Conservation (phyloP, 92 coral and sea anemone species). For the Galaxea fascicularis region DNA sequence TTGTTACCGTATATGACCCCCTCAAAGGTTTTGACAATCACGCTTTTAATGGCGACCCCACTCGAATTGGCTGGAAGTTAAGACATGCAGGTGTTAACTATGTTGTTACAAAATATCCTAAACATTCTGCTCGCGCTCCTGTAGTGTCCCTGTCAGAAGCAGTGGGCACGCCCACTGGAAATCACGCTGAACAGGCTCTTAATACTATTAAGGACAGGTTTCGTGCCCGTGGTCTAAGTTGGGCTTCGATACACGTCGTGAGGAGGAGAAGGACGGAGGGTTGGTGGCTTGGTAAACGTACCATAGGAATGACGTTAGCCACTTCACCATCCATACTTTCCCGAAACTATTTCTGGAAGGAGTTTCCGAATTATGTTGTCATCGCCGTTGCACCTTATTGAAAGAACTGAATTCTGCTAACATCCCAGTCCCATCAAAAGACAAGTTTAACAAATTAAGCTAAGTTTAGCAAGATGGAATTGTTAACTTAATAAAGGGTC, state of each 20-base stretch:
- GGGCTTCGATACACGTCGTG: too few relatives aligned
- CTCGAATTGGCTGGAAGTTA: not conserved
- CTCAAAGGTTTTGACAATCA: not conserved
- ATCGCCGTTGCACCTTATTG: too few relatives aligned
- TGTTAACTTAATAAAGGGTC: too few relatives aligned
- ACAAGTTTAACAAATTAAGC: too few relatives aligned
- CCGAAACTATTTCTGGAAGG: not conserved
- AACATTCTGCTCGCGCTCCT: not conserved
- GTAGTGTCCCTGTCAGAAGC: not conserved
- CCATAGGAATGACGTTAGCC: not conserved
- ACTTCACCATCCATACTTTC: not conserved
- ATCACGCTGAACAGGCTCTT: not conserved
- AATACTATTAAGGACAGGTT: not conserved
- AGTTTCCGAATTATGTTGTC: not conserved
- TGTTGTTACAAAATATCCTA: not conserved
- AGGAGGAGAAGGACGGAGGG: not conserved
- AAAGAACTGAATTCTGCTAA: too few relatives aligned
- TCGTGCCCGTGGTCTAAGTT: too few relatives aligned
- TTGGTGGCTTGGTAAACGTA: not conserved
- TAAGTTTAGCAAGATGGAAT: too few relatives aligned
- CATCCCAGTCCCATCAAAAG: too few relatives aligned
- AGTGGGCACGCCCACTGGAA: conserved; percentile 17
- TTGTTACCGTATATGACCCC: not conserved
- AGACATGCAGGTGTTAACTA: too few relatives aligned
- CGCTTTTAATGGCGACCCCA: not conserved